phyloP scores from a whole-genome alignment of 2,888 invertebrate species.

The Strigamia transsilvanica region DNA sequence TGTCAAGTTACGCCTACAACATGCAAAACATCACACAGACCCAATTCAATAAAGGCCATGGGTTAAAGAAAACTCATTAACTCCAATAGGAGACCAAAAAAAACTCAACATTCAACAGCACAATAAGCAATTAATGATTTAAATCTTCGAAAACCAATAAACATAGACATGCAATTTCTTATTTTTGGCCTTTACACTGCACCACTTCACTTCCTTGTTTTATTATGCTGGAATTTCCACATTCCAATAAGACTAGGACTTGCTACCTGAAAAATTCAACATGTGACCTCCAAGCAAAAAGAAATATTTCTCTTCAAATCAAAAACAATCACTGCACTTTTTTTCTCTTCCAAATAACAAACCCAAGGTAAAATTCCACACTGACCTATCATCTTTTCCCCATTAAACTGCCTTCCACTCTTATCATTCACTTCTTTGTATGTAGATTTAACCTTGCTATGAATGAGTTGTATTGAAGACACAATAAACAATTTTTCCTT shows the following conservation, averaged over 20 bases:
- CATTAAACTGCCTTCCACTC: background rate
- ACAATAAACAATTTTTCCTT: background rate
- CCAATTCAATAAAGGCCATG: background rate
- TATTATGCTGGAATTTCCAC: slow-evolving; percentile 43
- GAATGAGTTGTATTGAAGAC: slow-evolving; percentile 34
- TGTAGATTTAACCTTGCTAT: slow-evolving; percentile 36
- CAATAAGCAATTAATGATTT: slow-evolving; percentile 24
- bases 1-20: background rate
- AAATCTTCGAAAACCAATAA: background rate
- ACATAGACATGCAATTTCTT: background rate
- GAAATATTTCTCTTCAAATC: background rate
- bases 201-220: slow-evolving; percentile 29
- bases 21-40: background rate
- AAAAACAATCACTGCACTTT: background rate
- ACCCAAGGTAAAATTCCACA: slow-evolving; percentile 7
- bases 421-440: slow-evolving; percentile 35
- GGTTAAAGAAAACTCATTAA: slow-evolving; percentile 37
- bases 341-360: background rate
- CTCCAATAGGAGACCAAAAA: background rate
- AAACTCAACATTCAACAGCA: background rate
- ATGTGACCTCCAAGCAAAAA: slow-evolving; percentile 7
- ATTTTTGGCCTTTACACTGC: slow-evolving; percentile 3
- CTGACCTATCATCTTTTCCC: slow-evolving; percentile 34
- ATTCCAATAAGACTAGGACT: slow-evolving; percentile 40
- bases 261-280: slow-evolving; percentile 24